Conservation (phyloP, 2,113 vertebrate genomes). For the Verasper variegatus region DNA sequence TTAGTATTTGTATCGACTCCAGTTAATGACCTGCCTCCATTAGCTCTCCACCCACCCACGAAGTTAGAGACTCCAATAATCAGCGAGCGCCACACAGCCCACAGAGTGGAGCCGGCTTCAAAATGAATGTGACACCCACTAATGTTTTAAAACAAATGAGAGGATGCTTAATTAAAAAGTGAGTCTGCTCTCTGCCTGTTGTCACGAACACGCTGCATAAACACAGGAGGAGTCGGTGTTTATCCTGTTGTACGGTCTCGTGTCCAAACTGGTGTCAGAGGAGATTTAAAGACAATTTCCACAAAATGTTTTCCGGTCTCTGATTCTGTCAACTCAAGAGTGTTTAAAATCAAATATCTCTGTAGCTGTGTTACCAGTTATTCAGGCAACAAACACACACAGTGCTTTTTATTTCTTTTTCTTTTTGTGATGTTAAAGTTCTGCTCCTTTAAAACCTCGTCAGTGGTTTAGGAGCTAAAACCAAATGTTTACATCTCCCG, state of each 20-base stretch:
- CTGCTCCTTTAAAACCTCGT: no score
- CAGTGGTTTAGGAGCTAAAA: no score
- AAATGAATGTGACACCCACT: slow-evolving; percentile 24
- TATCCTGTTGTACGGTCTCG: background rate
- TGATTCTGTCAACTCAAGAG: no score
- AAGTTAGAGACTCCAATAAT: slow-evolving; percentile 36
- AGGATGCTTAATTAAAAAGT: background rate
- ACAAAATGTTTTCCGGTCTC: no score
- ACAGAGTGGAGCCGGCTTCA: slow-evolving; percentile 14
- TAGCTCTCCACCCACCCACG: slow-evolving; percentile 51
- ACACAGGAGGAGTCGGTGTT: background rate
- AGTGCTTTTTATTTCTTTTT: no score
- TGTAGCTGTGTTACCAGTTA: no score
- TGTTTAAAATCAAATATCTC: no score
- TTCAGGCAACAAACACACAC: no score
- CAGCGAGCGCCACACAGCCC: background rate
- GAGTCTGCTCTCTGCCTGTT: background rate
- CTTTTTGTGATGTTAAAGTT: no score
- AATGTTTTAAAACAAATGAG: slow-evolving; percentile 9
- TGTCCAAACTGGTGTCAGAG: no score
- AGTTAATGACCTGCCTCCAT: slow-evolving; percentile 61
- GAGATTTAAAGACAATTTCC: no score
- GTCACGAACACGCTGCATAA: background rate
- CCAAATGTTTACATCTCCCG: no score
- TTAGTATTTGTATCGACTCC: slow-evolving; percentile 35